These are phyloP conservation scores for Blera fallax DNA, from an alignment of 2,888 invertebrate genomes.

Conservation along the genomic window DNA sequence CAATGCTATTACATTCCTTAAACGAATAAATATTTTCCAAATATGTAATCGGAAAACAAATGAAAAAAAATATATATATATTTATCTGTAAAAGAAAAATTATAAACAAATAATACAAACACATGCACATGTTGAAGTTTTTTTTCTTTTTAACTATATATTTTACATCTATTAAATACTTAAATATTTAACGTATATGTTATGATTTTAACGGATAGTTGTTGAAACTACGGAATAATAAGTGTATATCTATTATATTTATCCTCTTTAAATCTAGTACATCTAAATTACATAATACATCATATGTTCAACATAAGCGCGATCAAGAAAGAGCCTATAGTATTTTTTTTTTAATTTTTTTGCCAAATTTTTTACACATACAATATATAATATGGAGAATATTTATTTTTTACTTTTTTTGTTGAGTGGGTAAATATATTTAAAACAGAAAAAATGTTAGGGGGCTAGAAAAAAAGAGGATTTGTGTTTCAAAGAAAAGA, in stretches of 20 bases:
- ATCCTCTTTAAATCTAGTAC: slow-evolving; percentile 42
- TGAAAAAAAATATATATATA: slow-evolving; percentile 12
- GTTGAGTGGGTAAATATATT: not conserved
- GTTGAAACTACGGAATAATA: slow-evolving; percentile 68
- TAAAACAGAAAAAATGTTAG: slow-evolving; percentile 1
- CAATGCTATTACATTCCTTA: slow-evolving; percentile 66
- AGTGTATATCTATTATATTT: slow-evolving; percentile 58
- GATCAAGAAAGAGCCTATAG: slow-evolving; percentile 35
- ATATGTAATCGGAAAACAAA: slow-evolving; percentile 33
- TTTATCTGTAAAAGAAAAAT: slow-evolving; percentile 46
- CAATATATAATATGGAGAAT: slow-evolving; percentile 5
- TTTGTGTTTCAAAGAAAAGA: slow-evolving; percentile 24
- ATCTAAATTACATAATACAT: slow-evolving; percentile 60
- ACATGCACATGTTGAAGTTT: slow-evolving; percentile 39
- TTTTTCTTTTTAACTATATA: slow-evolving; percentile 33
- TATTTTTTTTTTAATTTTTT: not conserved
- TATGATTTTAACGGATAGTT: slow-evolving; percentile 52
- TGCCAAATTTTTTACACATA: slow-evolving; percentile 23
- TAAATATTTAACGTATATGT: slow-evolving; percentile 52
- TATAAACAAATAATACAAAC: slow-evolving; percentile 63
- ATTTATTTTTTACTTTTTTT: not conserved
- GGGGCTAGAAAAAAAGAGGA: not conserved
- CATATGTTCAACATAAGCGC: slow-evolving; percentile 62
- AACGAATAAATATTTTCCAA: slow-evolving; percentile 58
- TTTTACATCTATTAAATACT: slow-evolving; percentile 70